Evolutionary conservation across 1,140 invertebrate species (phyloP).

Genomic region (Littorina saxatilis): DNA sequence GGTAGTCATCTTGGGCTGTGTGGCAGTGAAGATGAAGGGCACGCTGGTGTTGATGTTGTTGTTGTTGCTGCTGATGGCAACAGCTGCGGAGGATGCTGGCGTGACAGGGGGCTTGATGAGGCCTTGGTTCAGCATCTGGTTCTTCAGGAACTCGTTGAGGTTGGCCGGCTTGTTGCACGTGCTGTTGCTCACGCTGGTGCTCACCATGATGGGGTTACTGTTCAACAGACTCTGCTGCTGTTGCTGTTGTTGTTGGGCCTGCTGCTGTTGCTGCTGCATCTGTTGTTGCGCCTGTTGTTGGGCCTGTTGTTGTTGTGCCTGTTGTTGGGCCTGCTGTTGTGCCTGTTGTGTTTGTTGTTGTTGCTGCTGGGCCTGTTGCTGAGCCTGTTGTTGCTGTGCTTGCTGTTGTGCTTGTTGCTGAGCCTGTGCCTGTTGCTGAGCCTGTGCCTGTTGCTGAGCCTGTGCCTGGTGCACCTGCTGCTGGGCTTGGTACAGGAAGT

Average conservation of each 20-base stretch:
- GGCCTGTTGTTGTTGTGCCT: constrained; percentile 47
- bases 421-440: constrained; percentile 42
- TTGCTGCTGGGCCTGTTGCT: constrained; percentile 48
- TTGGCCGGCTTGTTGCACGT: constrained; percentile 43
- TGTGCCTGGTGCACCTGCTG: constrained; percentile 57
- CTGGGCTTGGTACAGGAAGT: constrained; percentile 63
- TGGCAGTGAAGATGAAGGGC: constrained; percentile 57
- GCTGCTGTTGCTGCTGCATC: constrained; percentile 35
- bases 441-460: constrained; percentile 50
- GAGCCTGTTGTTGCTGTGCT: constrained; percentile 28
- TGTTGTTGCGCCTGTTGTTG: constrained; percentile 52
- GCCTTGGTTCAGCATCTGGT: constrained; percentile 58
- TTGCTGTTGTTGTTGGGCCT: constrained; percentile 31
- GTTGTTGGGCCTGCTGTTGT: constrained; percentile 55
- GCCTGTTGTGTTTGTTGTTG: constrained; percentile 49
- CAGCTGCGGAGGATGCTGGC: constrained; percentile 53
- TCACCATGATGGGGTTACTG: constrained; percentile 38
- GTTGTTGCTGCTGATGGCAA: constrained; percentile 35
- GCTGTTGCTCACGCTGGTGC: constrained; percentile 50
- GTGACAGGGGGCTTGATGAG: constrained; percentile 47
- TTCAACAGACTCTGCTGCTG: constrained; percentile 39
- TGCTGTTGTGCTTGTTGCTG: constrained; percentile 38
- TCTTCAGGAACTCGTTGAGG: constrained; percentile 53
- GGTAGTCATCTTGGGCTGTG: constrained; percentile 43
- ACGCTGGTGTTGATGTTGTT: constrained; percentile 45